Evolutionary conservation across 2,888 invertebrate genomes (phyloP).

Genomic region (Galeruca laticollis): DNA sequence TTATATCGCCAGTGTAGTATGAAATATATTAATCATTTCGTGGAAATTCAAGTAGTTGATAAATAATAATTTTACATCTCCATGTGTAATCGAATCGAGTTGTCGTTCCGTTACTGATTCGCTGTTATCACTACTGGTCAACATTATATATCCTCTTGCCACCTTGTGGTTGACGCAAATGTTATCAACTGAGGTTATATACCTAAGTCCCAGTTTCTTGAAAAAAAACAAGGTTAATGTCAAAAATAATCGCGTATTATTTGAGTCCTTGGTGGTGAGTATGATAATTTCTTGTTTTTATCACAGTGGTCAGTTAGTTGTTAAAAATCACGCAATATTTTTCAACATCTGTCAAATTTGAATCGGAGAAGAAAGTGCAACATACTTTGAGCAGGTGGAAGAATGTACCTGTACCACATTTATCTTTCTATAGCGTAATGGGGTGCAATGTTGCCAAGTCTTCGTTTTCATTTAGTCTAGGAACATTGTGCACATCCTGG

Average conservation of each 20-base stretch:
- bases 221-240: neutral
- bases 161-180: slow-evolving; percentile 1
- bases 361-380: too few relatives aligned
- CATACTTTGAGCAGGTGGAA: too few relatives aligned
- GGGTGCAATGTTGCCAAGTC: too few relatives aligned
- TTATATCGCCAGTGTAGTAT: neutral
- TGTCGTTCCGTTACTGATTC: neutral
- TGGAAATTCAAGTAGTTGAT: neutral
- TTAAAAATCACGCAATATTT: too few relatives aligned
- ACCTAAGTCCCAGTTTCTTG: neutral
- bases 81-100: neutral
- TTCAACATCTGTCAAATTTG: too few relatives aligned
- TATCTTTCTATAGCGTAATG: too few relatives aligned
- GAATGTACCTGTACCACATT: too few relatives aligned
- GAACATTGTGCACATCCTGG: too few relatives aligned
- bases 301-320: too few relatives aligned
- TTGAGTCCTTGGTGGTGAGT: neutral
- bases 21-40: neutral
- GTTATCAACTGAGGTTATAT: neutral
- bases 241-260: neutral
- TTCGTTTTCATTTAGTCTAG: too few relatives aligned
- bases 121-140: neutral
- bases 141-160: neutral
- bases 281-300: too few relatives aligned
- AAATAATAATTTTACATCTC: neutral